Conservation (phyloP, 53 echinoderm and acorn worm species). For the Holothuria leucospilota region DNA sequence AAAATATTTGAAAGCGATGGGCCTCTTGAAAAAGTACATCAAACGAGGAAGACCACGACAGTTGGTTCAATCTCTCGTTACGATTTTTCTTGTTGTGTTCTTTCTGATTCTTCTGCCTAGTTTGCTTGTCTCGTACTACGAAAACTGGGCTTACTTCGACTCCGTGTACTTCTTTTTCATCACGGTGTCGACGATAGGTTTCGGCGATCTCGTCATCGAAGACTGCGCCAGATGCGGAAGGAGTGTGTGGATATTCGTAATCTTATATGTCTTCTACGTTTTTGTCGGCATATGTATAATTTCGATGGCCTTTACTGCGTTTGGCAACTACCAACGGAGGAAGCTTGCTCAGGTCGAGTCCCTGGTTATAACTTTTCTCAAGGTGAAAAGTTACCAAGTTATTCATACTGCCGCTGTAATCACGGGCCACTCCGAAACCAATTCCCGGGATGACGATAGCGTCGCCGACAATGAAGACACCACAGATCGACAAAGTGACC, state of each 20-base stretch:
- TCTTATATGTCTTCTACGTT: background rate
- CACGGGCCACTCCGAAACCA: no score
- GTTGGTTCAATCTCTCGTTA: background rate
- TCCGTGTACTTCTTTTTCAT: background rate
- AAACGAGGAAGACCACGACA: background rate
- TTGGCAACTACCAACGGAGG: background rate
- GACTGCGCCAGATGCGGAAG: background rate
- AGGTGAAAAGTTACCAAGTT: background rate
- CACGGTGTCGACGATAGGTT: background rate
- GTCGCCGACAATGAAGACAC: no score
- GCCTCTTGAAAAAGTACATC: slow-evolving; percentile 4
- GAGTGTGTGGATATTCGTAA: background rate
- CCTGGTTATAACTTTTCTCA: background rate
- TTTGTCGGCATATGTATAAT: background rate
- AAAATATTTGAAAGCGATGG: slow-evolving; percentile 21
- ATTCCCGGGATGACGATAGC: no score
- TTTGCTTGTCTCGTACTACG: background rate
- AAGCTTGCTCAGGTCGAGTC: background rate
- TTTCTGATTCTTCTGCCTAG: background rate
- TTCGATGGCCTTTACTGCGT: background rate
- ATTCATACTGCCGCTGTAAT: background rate
- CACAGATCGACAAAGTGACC: no score
- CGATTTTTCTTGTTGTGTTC: background rate
- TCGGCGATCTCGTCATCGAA: background rate
- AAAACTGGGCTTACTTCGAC: background rate